Evolutionary conservation across 2,113 vertebrate genomes (phyloP), one percentile per base, ranked within the genome.

Genomic region (Heterotilapia buettikoferi): DNA sequence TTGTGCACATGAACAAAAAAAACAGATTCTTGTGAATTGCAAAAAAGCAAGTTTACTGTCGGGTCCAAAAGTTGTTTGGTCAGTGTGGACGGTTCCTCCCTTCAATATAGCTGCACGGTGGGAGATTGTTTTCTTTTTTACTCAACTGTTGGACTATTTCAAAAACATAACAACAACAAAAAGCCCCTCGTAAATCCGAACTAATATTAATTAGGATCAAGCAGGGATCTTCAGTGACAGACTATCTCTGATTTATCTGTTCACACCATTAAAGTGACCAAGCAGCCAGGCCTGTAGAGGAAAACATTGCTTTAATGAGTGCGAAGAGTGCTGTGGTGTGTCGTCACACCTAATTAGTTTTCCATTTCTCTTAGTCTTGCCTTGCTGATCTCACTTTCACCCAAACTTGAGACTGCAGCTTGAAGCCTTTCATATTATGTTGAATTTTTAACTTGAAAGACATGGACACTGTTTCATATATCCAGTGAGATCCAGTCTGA

Each of bases 21-120:
- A 6, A 0, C 0, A 1, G 10, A 21, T 40, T 68, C 19, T 21
- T 68, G 33, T 40, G 33, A 38, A 0, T 0, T 21, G 11, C 29
- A 63, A 40, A 71, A 71, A 40, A 40, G 1, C 33, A 68, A 1
- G 10, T 68, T 68, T 68, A 68, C 36, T 40, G 12, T 40, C 0
- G 0, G 11, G 36, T 40, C n/a, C 3, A 68, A 68, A 40, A 40
- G 36, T 43, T 43, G 66, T 24, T 71, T 71, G 66, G 66, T 71
- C 66, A 24, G 36, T 6, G 38, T 71, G 63, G 5, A 40, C 3
- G 12, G n/a, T 71, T 43, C 12, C n/a, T 43, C 66, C 61, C 31
- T 38, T 38, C 61, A 66, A 12, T 2, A 40, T 0, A 43, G 38
- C 36, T 43, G 66, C 66, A 71, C 3, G 7, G n/a, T 71, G 38